Conservation (phyloP, 2,797 vertebrate genomes). For the Aplochiton taeniatus region DNA sequence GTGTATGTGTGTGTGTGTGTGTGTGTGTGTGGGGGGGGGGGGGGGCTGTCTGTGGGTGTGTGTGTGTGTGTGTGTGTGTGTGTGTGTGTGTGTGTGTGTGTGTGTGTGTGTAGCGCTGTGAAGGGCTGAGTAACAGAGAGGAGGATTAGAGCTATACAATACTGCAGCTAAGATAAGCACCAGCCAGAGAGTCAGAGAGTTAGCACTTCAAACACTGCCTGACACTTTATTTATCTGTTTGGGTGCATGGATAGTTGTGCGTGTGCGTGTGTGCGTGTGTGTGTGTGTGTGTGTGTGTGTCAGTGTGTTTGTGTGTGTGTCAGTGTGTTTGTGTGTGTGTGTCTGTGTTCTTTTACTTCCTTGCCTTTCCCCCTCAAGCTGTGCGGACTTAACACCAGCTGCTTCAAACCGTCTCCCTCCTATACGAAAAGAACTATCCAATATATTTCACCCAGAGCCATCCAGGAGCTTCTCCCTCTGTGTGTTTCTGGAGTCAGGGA, state of each 20-base stretch:
- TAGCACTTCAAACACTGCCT: conserved; percentile 51
- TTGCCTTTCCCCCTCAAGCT: conserved; percentile 15
- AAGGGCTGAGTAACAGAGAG: conserved; percentile 42
- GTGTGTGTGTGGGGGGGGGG: neutral
- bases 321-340: conserved; percentile 1
- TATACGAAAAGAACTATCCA: conserved; percentile 18
- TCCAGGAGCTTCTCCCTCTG: neutral
- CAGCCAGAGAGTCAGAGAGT: conserved; percentile 30
- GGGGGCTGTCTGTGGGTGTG: neutral
- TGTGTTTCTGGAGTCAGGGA: conserved; percentile 1
- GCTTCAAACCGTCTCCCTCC: conserved; percentile 21
- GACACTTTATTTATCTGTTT: conserved; percentile 41
- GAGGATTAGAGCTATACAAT: conserved; percentile 50
- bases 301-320: neutral
- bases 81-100: neutral
- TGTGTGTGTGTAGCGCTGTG: conserved; percentile 4
- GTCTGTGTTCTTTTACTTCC: conserved; percentile 29
- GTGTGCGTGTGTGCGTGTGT: conserved; percentile 4
- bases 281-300: conserved; percentile 5
- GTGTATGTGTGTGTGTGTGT: neutral
- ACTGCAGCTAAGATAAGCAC: conserved; percentile 45
- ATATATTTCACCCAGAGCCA: neutral
- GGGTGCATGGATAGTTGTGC: conserved; percentile 8
- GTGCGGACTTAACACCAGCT: conserved; percentile 10
- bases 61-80: neutral